Base-by-base conservation (phyloP, 2,888 invertebrate genomes). In the Poecilus cupreus region DNA sequence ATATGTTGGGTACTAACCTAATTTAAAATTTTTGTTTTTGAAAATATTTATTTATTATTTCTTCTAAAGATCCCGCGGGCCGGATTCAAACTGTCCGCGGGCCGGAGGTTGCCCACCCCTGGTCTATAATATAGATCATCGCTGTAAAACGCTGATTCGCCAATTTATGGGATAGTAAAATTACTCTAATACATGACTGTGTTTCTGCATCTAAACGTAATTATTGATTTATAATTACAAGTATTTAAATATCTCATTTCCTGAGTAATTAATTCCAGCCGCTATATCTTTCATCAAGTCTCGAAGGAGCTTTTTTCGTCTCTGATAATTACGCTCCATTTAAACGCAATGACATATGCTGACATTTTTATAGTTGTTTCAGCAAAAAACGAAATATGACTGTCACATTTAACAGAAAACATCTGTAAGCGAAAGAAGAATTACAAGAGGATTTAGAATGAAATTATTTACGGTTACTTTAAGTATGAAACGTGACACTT, bases 361-460 rank as follows among this genome's bases (percentile, higher is more conserved):
- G 54, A 54, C 54, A 54, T 54, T 54, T 54, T 54, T 54, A 54
- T 54, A 20, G 54, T 22, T 54, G 18, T 51, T 51, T 1, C 16
- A 51, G 51, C 18, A 51, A 54, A 54, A 54, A 54, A 54, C 22
- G 22, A 54, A 10, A 20, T 54, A 54, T 54, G 20, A 18, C 54
- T 54, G 54, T 54, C 54, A 18, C 32, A 32, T 32, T 32, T 32
- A 20, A 11, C 8, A 18, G 54, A 22, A 32, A 32, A 54, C 54
- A 54, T 54, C 54, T 54, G 54, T 54, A 54, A 20, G 20, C 54
- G 32, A 32, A 32, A 8, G 4, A 54, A 54, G 54, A 54, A 16
- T 54, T 54, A 54, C 54, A 54, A 54, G 54, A 22, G 32, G 54
- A 54, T 54, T 54, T 54, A 22, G 22, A 20, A 54, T 54, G 32